Conservation (phyloP, 1,140 invertebrate species). For the Araneus ventricosus region DNA sequence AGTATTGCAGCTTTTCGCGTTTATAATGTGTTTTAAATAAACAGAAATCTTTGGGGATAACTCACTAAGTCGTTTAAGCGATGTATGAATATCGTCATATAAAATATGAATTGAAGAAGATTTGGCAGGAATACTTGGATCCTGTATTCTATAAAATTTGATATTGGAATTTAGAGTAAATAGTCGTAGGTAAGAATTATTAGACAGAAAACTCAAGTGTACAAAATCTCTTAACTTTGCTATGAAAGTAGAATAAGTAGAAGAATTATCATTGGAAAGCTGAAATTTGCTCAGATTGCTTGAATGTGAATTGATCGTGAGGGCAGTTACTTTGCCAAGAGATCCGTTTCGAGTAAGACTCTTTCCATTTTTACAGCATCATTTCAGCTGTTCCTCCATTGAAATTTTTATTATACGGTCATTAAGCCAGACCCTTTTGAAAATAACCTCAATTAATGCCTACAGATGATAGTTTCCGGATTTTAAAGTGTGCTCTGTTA, state of each 20-base stretch:
- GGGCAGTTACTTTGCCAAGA: not conserved
- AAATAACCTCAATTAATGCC: constrained; percentile 40
- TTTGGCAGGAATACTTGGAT: too few species aligned
- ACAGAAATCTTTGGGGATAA: too few species aligned
- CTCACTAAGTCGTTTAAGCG: too few species aligned
- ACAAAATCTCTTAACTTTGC: too few species aligned
- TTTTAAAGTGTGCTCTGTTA: not conserved
- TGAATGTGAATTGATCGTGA: not conserved
- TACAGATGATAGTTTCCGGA: constrained; percentile 12
- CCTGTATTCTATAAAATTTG: too few species aligned
- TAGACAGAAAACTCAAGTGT: not conserved
- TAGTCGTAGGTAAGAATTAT: not conserved
- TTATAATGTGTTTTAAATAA: too few species aligned
- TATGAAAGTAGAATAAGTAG: too few species aligned
- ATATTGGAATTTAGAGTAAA: not conserved
- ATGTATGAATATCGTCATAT: too few species aligned
- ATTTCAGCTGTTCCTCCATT: not conserved
- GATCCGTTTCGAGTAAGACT: not conserved
- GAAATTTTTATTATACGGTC: not conserved
- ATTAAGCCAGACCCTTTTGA: not conserved
- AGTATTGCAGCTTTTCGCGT: too few species aligned
- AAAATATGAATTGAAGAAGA: too few species aligned
- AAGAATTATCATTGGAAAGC: too few species aligned
- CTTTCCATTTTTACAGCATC: not conserved
- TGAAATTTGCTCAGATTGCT: too few species aligned